A percentile compares a stretch with the other conserved stretches of the same genome.
phyloP scores from a whole-genome alignment of 2,888 invertebrate species.

The Lepidonotus clava region DNA sequence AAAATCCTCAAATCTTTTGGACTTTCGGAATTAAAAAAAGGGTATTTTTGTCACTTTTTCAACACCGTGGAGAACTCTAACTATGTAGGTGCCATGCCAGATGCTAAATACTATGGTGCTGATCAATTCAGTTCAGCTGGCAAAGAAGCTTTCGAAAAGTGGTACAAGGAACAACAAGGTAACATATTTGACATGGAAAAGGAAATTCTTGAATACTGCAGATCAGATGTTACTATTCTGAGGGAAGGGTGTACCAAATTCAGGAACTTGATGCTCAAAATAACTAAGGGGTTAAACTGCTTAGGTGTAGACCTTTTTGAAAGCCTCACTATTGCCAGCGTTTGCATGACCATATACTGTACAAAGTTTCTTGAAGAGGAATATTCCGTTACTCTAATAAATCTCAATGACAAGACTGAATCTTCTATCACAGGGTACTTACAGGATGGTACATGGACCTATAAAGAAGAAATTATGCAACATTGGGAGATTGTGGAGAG shows the following conservation, averaged over 20 bases:
- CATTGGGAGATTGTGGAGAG: neutral
- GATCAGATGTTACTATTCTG: conserved; percentile 36
- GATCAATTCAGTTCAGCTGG: neutral
- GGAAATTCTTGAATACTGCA: conserved; percentile 26
- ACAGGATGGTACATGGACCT: neutral
- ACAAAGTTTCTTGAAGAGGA: too few relatives aligned
- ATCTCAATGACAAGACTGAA: neutral
- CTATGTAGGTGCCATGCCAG: neutral
- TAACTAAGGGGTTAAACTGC: neutral
- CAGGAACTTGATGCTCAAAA: neutral
- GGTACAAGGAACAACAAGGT: conserved; percentile 4
- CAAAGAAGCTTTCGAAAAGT: neutral
- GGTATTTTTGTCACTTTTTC: conserved; percentile 32
- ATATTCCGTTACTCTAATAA: too few relatives aligned
- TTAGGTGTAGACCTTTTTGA: too few relatives aligned
- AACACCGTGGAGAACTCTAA: neutral
- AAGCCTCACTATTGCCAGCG: too few relatives aligned
- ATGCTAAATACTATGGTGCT: neutral
- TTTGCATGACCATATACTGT: too few relatives aligned
- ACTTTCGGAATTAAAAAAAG: conserved; percentile 2
- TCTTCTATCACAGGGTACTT: neutral
- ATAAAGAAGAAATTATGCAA: neutral
- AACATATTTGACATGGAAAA: neutral
- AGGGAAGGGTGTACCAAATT: neutral
- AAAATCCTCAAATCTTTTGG: conserved; percentile 38